Percentiles rank a stretch among this genome's conserved stretches.
Conservation (phyloP, 2,797 vertebrate genomes). For the Melopsittacus undulatus region DNA sequence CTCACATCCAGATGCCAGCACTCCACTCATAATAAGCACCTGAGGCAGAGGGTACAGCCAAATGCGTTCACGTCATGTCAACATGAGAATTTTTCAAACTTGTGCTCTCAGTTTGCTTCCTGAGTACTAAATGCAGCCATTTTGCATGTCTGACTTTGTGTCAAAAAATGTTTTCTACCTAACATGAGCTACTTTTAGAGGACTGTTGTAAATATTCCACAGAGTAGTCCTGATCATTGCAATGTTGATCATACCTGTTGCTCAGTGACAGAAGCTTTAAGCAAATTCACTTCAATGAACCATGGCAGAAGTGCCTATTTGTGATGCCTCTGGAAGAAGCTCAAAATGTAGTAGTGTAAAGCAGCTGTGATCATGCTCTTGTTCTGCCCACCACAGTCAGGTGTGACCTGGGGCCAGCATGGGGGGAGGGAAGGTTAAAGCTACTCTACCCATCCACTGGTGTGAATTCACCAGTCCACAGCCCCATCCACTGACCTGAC, state of each 20-base stretch:
- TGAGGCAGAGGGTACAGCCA: background rate
- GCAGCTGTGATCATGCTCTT: background rate
- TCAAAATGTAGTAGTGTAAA: background rate
- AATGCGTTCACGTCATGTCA: background rate
- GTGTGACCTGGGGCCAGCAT: background rate
- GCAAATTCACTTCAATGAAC: background rate
- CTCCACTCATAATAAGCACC: background rate
- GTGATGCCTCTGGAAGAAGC: background rate
- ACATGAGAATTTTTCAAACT: background rate
- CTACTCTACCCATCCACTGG: background rate
- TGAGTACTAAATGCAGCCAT: background rate
- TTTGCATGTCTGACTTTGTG: background rate
- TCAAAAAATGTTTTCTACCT: background rate
- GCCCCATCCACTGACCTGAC: background rate
- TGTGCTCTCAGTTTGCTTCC: background rate
- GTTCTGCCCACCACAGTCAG: background rate
- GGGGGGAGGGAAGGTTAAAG: background rate
- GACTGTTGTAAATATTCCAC: background rate
- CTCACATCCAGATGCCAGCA: background rate
- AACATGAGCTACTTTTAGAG: background rate
- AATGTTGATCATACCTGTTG: background rate
- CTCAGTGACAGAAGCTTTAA: background rate
- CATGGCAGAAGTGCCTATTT: background rate
- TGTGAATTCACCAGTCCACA: background rate
- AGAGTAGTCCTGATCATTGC: background rate